Conservation (phyloP, 53 echinoderm and acorn worm genomes). For the Holothuria leucospilota region DNA sequence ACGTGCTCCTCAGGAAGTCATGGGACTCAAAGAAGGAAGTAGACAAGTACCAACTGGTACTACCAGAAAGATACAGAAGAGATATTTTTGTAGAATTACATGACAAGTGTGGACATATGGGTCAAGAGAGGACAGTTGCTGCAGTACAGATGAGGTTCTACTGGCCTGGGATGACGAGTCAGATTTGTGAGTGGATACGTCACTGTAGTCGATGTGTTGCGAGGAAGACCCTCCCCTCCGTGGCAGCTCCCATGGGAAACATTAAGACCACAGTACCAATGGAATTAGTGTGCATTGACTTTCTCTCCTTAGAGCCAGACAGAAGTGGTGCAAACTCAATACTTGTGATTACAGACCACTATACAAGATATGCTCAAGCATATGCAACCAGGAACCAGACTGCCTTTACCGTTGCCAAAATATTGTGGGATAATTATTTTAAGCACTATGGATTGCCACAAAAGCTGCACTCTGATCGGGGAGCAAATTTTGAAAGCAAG, state of each 20-base stretch:
- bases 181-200: conserved; percentile 14
- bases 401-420: conserved; percentile 48
- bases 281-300: conserved; percentile 59
- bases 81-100: conserved; percentile 33
- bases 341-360: too few relatives aligned
- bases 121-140: conserved; percentile 38
- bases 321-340: too few relatives aligned
- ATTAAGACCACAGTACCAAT: conserved; percentile 40
- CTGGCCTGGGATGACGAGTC: conserved; percentile 41
- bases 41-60: conserved; percentile 57
- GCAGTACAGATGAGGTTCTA: conserved; percentile 40
- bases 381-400: conserved; percentile 53
- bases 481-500: conserved; percentile 44
- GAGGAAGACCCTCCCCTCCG: conserved; percentile 28
- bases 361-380: conserved; percentile 49
- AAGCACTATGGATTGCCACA: conserved; percentile 30
- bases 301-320: too few relatives aligned
- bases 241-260: conserved; percentile 38
- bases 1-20: conserved; percentile 31
- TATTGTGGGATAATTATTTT: conserved; percentile 45
- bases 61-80: conserved; percentile 37
- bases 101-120: conserved; percentile 44
- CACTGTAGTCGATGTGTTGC: conserved; percentile 48
- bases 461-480: conserved; percentile 34
- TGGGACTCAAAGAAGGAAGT: conserved; percentile 7